Conservation (phyloP, 2,113 vertebrate species). For the Mohoua ochrocephala region DNA sequence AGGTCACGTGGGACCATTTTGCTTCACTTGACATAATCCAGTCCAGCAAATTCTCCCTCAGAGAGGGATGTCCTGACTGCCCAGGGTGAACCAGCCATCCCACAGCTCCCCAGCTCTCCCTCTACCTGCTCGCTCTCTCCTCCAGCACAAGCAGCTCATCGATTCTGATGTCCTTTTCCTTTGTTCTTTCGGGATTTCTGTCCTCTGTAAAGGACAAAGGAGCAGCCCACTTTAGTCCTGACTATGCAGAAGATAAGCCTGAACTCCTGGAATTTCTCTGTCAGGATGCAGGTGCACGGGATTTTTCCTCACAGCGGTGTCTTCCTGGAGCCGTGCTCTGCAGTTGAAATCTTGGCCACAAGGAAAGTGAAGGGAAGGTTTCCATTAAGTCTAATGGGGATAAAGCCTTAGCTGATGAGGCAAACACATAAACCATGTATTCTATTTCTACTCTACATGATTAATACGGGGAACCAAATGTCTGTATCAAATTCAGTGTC, state of each 20-base stretch:
- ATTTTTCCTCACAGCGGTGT: neutral
- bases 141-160: neutral
- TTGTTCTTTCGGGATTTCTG: neutral
- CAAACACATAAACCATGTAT: neutral
- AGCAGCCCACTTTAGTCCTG: neutral
- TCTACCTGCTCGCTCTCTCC: neutral
- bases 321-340: neutral
- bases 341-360: neutral
- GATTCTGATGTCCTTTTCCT: neutral
- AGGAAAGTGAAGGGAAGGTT: neutral
- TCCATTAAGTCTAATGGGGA: neutral
- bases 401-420: conserved; percentile 20
- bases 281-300: neutral
- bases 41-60: neutral
- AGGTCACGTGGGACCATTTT: neutral
- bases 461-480: conserved; percentile 66
- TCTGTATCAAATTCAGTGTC: conserved; percentile 67
- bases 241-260: neutral
- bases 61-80: neutral
- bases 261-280: neutral
- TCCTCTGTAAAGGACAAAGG: neutral
- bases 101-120: neutral
- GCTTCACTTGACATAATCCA: neutral
- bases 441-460: conserved; percentile 56
- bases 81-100: neutral